Evolutionary conservation across 1,140 invertebrate genomes (phyloP).

Genomic region (Leptoteleia sp.): DNA sequence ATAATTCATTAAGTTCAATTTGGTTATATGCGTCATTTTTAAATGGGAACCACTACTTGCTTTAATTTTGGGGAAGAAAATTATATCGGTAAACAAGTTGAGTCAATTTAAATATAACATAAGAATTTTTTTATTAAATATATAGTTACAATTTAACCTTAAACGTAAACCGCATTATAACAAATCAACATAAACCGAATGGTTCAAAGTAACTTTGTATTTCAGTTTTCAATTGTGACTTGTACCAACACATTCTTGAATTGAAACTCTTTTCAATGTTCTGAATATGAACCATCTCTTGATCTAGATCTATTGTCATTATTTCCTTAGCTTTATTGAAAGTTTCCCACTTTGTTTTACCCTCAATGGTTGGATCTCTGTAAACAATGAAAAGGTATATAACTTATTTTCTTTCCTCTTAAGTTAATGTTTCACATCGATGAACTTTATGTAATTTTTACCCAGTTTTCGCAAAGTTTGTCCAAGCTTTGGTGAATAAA

Average conservation of each 20-base stretch:
- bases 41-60: too few relatives aligned
- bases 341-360: background rate
- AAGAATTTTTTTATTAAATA: too few relatives aligned
- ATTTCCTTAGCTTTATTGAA: background rate
- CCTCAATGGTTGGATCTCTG: conserved; percentile 14
- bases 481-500: conserved; percentile 13
- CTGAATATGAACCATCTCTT: background rate
- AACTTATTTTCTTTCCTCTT: too few relatives aligned
- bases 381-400: background rate
- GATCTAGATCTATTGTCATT: conserved; percentile 20
- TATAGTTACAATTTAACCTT: too few relatives aligned
- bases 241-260: conserved; percentile 23
- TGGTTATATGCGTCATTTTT: too few relatives aligned
- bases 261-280: conserved; percentile 9
- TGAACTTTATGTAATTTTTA: background rate
- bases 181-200: conserved; percentile 19
- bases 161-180: background rate
- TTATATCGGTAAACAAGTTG: too few relatives aligned
- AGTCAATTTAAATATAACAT: too few relatives aligned
- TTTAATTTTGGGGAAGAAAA: too few relatives aligned
- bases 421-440: background rate
- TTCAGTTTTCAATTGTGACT: background rate
- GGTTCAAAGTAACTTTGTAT: background rate
- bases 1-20: too few relatives aligned
- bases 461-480: conserved; percentile 25